Evolutionary conservation across 1,140 invertebrate species (phyloP).

Genomic region (Helicorthomorpha holstii): DNA sequence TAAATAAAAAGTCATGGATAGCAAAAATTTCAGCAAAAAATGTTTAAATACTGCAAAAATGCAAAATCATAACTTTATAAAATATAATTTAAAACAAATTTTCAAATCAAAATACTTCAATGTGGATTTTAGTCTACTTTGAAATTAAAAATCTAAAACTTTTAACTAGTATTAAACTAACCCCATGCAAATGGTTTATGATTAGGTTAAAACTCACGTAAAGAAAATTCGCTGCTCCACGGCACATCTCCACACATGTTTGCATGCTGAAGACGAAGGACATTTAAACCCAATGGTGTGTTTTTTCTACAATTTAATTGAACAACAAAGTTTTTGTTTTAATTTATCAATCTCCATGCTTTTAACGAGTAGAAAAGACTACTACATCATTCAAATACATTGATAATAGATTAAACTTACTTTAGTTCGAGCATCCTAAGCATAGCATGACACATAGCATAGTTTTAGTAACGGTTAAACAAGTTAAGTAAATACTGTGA

Average conservation of each 20-base stretch:
- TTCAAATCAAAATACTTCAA: too few species aligned
- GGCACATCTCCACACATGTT: conserved; percentile 88
- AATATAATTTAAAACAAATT: too few species aligned
- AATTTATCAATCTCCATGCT: conserved; percentile 4
- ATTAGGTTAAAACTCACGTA: conserved; percentile 50
- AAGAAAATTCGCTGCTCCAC: conserved; percentile 95
- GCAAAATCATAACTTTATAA: too few species aligned
- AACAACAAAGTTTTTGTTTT: conserved; percentile 3
- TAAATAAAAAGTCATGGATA: neutral
- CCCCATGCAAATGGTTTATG: neutral
- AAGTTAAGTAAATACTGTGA: too few species aligned
- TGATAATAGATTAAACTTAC: too few species aligned
- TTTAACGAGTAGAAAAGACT: conserved; percentile 6
- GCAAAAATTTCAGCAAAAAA: too few species aligned
- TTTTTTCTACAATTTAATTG: conserved; percentile 58
- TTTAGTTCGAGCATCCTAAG: conserved; percentile 40
- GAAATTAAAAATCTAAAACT: too few species aligned
- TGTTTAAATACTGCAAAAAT: neutral
- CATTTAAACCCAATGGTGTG: conserved; percentile 93
- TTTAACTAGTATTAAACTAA: neutral
- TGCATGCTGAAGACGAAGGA: conserved; percentile 68
- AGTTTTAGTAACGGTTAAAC: too few species aligned
- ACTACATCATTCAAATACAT: too few species aligned
- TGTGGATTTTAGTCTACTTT: too few species aligned
- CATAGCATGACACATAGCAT: neutral